A percentile compares a stretch with the other conserved stretches of the same genome.
Evolutionary conservation across 2,797 vertebrate species (phyloP).

Genomic region (Heterohyrax brucei): DNA sequence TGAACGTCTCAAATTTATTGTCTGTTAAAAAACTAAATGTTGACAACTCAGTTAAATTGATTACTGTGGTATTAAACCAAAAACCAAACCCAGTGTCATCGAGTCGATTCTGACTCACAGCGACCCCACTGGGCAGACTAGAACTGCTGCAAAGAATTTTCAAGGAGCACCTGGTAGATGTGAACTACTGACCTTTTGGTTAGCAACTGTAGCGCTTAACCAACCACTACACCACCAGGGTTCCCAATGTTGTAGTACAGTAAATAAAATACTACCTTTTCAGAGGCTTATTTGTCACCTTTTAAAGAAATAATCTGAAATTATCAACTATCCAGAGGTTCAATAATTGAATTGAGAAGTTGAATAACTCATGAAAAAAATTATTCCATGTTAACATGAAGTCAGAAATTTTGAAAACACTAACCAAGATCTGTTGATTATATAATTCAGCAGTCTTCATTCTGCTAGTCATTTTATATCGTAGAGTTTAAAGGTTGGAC

Average conservation of each 20-base stretch:
- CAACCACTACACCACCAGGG: too few species aligned
- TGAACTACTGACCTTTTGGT: too few species aligned
- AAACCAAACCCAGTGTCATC: too few species aligned
- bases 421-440: slow-evolving; percentile 30
- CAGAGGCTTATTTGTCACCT: slow-evolving; percentile 45
- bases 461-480: slow-evolving; percentile 51
- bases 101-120: too few species aligned
- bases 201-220: too few species aligned
- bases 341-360: background rate
- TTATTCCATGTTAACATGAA: background rate
- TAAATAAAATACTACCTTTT: slow-evolving; percentile 34
- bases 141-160: too few species aligned
- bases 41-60: slow-evolving; percentile 53
- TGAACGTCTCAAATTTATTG: background rate
- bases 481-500: slow-evolving; percentile 61
- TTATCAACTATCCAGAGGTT: slow-evolving; percentile 42
- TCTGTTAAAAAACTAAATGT: slow-evolving; percentile 62
- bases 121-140: too few species aligned
- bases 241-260: background rate
- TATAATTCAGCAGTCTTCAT: slow-evolving; percentile 33
- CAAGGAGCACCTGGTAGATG: too few species aligned
- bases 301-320: slow-evolving; percentile 42
- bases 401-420: slow-evolving; percentile 57
- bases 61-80: background rate
- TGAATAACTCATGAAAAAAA: slow-evolving; percentile 10